Evolutionary conservation across 35 echinoderm and acorn worm genomes (phyloP), one percentile per base, ranked within the genome.

Genomic region (Eucidaris tribuloides): DNA sequence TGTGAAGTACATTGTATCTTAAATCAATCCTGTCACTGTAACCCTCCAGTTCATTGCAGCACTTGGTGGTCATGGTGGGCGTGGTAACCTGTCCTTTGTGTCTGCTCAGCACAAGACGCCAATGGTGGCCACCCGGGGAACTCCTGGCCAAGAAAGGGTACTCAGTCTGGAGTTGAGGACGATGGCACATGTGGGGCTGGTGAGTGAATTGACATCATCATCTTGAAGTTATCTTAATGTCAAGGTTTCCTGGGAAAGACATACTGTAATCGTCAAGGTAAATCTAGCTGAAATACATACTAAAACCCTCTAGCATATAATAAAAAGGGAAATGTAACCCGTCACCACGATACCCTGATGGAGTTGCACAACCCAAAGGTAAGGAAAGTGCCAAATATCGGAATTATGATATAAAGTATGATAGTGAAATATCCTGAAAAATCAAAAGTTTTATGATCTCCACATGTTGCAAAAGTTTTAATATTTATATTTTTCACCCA

Each of bases 171-270:
- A 97, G 80, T 82, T 97, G 0, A 71, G 85, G 46, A 88, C 76
- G 4, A 97, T 97, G 68, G 94, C 94, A n/a, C 94, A 97, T 79
- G 85, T 82, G 62, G 94, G 94, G 40, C 64, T 97, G 81, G 94
- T 97, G 56, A 88, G 88, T 27, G n/a, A n/a, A n/a, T n/a, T n/a
- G n/a, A n/a, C n/a, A 24, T 5, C 14, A 79, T 66, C 22, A n/a
- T 55, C 22, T 55, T 55, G 50, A 30, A 15, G n/a, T n/a, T n/a
- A n/a, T n/a, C n/a, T n/a, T n/a, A n/a, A n/a, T n/a, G n/a, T n/a
- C n/a, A n/a, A n/a, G n/a, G n/a, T n/a, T n/a, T n/a, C n/a, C n/a
- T n/a, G n/a, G n/a, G n/a, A n/a, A n/a, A n/a, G n/a, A n/a, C n/a
- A n/a, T n/a, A n/a, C n/a, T n/a, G n/a, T n/a, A n/a, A n/a, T 44